Evolutionary conservation across 1,140 invertebrate genomes (phyloP), one percentile per base, ranked within the genome.

Genomic region (Choristoneura fumiferana): DNA sequence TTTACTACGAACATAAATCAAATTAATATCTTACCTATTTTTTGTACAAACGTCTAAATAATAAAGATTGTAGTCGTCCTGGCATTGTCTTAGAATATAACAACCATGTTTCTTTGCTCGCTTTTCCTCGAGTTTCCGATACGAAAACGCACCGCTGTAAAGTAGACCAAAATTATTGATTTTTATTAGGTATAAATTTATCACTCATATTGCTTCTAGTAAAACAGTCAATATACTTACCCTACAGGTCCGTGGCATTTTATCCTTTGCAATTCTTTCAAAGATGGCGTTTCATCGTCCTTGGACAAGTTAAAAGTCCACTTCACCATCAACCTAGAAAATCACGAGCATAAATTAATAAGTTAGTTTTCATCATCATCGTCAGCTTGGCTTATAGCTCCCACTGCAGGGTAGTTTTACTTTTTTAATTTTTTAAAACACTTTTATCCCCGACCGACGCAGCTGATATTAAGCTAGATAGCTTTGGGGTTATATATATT

Each of bases 291-390:
- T 54, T 91, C 82, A 37, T 96, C 91, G 64, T 96, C 93, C 76
- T 93, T 93, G 76, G 96, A 98, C 39, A 98, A 87, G 89, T 97
- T 96, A 76, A 96, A 96, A 18, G 94, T 97, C 96, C 96, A 98
- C 87, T 96, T 97, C 15, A 94, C 92, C 58, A 94, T 94, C 52
- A 98, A 89, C 69, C 96, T 93, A 62, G 9, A 75, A 70, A 17
- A 38, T n/a, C n/a, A n/a, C n/a, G n/a, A n/a, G n/a, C n/a, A n/a
- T n/a, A 33, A 58, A 49, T 37, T 29, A 60, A 58, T 43, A 59
- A 33, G 29, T 22, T 22, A n/a, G n/a, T n/a, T n/a, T n/a, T n/a
- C n/a, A n/a, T n/a, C n/a, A n/a, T n/a, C n/a, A n/a, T n/a, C n/a
- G n/a, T n/a, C n/a, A n/a, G n/a, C n/a, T n/a, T n/a, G n/a, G n/a